phyloP scores from a whole-genome alignment of 1,140 invertebrate genomes.

The Eriosoma lanigerum region DNA sequence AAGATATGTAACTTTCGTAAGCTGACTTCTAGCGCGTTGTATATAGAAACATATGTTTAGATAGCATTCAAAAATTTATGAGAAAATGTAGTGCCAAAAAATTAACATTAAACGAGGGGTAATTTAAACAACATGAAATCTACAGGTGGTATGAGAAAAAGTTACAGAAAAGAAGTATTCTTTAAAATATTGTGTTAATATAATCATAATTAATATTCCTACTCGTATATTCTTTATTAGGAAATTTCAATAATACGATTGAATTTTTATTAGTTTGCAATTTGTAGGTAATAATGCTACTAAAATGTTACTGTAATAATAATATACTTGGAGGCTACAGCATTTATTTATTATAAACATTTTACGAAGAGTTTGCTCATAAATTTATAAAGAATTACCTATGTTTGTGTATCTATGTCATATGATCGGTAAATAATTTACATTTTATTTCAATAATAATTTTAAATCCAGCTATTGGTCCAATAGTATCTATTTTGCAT shows the following conservation, averaged over 20 bases:
- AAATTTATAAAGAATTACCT: not conserved
- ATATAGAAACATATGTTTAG: not conserved
- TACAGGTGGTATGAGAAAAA: not conserved
- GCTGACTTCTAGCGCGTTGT: too few species aligned
- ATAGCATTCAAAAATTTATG: not conserved
- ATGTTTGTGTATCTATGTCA: not conserved
- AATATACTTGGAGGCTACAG: too few species aligned
- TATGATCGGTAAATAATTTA: not conserved
- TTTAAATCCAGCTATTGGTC: not conserved
- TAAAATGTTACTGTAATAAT: too few species aligned
- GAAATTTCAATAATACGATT: too few species aligned
- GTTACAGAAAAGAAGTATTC: too few species aligned
- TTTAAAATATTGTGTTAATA: too few species aligned
- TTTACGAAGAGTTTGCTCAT: not conserved
- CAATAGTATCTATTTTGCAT: too few species aligned
- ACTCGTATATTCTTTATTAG: too few species aligned
- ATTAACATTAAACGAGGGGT: not conserved
- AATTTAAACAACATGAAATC: slow-evolving; percentile 18
- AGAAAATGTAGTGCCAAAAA: slow-evolving; percentile 14
- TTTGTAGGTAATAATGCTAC: too few species aligned
- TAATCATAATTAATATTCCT: too few species aligned
- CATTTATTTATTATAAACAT: not conserved
- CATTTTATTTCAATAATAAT: slow-evolving; percentile 13
- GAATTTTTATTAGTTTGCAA: too few species aligned
- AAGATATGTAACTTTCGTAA: too few species aligned